Evolutionary conservation across 2,888 invertebrate species (phyloP).

Genomic region (Phalera bucephala): DNA sequence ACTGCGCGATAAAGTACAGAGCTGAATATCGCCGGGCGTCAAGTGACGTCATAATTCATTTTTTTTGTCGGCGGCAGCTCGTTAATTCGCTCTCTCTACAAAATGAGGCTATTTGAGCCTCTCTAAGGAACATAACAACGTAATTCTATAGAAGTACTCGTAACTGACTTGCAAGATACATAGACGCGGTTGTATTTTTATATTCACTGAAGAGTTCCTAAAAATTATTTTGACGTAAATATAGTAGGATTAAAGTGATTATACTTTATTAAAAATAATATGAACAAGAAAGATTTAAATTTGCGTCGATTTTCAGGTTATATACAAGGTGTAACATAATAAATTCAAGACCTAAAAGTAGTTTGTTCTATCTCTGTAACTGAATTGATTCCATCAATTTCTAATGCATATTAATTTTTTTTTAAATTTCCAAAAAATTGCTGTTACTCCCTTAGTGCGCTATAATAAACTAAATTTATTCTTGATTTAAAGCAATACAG

Average conservation of each 20-base stretch:
- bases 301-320: too few relatives aligned
- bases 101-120: slow-evolving; percentile 56
- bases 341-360: too few relatives aligned
- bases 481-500: too few relatives aligned
- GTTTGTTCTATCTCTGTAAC: too few relatives aligned
- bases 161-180: slow-evolving; percentile 46
- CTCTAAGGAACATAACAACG: slow-evolving; percentile 43
- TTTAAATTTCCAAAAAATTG: too few relatives aligned
- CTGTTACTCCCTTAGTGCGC: too few relatives aligned
- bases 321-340: too few relatives aligned
- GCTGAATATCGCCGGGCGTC: slow-evolving; percentile 52
- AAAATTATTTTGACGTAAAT: slow-evolving; percentile 12
- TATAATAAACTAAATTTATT: too few relatives aligned
- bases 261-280: neutral
- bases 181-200: slow-evolving; percentile 18
- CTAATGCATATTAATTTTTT: too few relatives aligned
- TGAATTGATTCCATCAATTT: too few relatives aligned
- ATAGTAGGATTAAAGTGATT: neutral
- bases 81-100: slow-evolving; percentile 52
- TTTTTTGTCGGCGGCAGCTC: slow-evolving; percentile 43
- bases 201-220: slow-evolving; percentile 22
- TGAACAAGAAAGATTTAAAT: too few relatives aligned
- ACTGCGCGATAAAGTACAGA: slow-evolving; percentile 47
- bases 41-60: slow-evolving; percentile 58
- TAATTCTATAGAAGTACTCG: slow-evolving; percentile 45